Evolutionary conservation across 2,797 vertebrate genomes (phyloP).

Genomic region (Naso thynnoides): DNA sequence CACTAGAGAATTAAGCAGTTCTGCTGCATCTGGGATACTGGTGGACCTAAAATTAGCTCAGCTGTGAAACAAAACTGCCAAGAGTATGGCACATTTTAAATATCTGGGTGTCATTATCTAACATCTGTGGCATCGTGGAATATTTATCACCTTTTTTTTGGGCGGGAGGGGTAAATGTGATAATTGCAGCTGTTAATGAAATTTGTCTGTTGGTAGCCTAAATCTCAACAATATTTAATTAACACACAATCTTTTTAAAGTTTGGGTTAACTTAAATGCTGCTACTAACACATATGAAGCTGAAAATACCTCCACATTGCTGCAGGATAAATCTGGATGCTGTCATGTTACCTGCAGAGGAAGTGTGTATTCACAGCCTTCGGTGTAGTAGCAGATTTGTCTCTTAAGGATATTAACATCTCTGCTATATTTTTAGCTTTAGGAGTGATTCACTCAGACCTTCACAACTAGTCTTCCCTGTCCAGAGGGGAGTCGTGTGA

Average conservation of each 20-base stretch:
- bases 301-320: not conserved
- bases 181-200: constrained; percentile 27
- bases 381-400: not conserved
- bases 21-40: constrained; percentile 46
- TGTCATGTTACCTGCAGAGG: not conserved
- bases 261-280: not conserved
- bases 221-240: not conserved
- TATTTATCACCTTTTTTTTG: constrained; percentile 11
- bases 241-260: not conserved
- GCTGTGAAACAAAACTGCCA: constrained; percentile 43
- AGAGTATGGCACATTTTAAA: constrained; percentile 39
- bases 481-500: not conserved
- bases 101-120: constrained; percentile 48
- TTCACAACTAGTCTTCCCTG: not conserved
- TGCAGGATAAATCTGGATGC: not conserved
- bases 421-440: not conserved
- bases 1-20: constrained; percentile 50
- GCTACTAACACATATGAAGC: not conserved
- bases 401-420: not conserved
- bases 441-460: not conserved
- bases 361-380: not conserved
- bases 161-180: constrained; percentile 21
- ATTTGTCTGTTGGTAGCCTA: constrained; percentile 16
- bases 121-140: constrained; percentile 29
- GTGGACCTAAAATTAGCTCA: constrained; percentile 67